Evolutionary conservation across 2,888 invertebrate species (phyloP).

Genomic region (Lochmaea capreae): DNA sequence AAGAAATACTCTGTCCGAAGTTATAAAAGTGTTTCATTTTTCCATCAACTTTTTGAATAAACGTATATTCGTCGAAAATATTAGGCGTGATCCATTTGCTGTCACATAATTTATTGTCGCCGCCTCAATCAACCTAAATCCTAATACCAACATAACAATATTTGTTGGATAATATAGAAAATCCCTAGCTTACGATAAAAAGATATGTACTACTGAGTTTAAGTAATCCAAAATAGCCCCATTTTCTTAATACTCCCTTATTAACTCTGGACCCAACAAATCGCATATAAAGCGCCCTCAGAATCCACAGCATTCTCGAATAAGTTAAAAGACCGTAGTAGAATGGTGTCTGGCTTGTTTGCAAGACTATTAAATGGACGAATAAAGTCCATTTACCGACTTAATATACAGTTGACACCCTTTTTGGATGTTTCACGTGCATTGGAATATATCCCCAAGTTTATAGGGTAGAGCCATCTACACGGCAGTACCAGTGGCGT

Average conservation of each 20-base stretch:
- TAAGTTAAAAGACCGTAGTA: conserved; percentile 1
- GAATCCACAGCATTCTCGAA: not conserved
- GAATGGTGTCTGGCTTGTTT: conserved; percentile 31
- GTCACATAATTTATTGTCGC: too few relatives aligned
- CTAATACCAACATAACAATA: too few relatives aligned
- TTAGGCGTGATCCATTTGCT: too few relatives aligned
- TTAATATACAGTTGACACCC: conserved; percentile 42
- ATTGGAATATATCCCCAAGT: conserved; percentile 38
- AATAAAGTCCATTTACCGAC: conserved; percentile 40
- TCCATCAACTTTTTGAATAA: too few relatives aligned
- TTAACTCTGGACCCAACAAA: not conserved
- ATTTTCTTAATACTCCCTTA: not conserved
- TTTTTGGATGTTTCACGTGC: conserved; percentile 38
- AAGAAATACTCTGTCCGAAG: too few relatives aligned
- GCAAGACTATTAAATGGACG: conserved; percentile 41
- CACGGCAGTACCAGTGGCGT: not conserved
- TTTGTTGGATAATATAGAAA: too few relatives aligned
- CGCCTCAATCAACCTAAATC: too few relatives aligned
- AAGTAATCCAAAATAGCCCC: not conserved
- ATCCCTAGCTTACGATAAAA: not conserved
- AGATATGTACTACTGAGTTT: not conserved
- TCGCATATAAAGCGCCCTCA: not conserved
- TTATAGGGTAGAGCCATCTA: conserved; percentile 9
- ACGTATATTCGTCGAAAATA: too few relatives aligned
- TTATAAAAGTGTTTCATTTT: too few relatives aligned